Evolutionary conservation across 2,888 invertebrate genomes (phyloP), one percentile per base, ranked within the genome.

Genomic region (Sepioteuthis lessoniana): DNA sequence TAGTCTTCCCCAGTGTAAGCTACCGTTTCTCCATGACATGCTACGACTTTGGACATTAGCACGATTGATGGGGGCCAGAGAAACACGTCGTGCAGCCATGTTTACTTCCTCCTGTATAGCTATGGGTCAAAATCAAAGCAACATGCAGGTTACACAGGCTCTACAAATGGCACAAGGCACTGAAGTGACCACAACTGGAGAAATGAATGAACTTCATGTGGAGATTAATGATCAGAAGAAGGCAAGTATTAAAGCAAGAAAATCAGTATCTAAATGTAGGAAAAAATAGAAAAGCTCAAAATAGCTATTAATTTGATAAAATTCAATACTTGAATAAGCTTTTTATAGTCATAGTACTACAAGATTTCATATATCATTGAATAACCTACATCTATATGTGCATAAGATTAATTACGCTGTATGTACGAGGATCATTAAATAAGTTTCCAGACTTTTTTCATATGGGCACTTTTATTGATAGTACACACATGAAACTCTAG

Each of bases 11-110:
- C 96, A 96, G 95, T 96, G 96, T 95, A 97, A 95, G 96, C 97
- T 97, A 95, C 97, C 97, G 94, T 97, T 96, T 95, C 97, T 96
- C 97, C 97, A 97, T 94, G 96, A 97, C 96, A 97, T 95, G 95
- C 96, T 97, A 95, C 97, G 96, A 95, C 96, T 96, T 95, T 96
- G 96, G 94, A 96, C 96, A 96, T 97, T 97, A 94, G 96, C 96
- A 95, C 97, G 96, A 96, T 97, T 97, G 95, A 96, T 96, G 46
- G 97, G 97, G 93, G 97, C 97, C 90, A 97, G 96, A 93, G 97
- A 97, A 94, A 97, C 97, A 94, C 97, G 96, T 91, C 97, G 96
- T 60, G 97, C 97, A 94, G 96, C 96, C 96, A 97, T 95, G 95
- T 96, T 96, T 94, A 97, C 95, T 95, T 97, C 97, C 95, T 97